Base-by-base conservation (phyloP, 1,140 invertebrate genomes). In the Stenopsyche tienmushanensis region DNA sequence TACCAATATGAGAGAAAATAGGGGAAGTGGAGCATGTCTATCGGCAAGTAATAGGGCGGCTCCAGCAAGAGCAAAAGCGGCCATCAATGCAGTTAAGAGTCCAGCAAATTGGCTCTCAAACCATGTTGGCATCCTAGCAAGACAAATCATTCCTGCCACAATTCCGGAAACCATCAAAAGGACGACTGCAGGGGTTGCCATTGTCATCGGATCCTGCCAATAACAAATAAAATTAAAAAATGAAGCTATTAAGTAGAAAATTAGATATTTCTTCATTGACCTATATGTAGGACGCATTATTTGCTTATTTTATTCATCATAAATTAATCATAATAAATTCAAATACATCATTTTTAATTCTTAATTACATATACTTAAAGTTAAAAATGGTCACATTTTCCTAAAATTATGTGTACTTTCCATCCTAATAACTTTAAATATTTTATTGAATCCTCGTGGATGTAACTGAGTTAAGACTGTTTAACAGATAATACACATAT, bases 1-100 rank as follows among this genome's bases (percentile, higher is more conserved):
- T 72, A 85, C 83, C 74, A 89, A 71, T 70, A 89, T 80, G 0
- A 88, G 75, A 3, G 86, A 84, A 69, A 87, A 88, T 21, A 89
- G 78, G 1, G 86, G 84, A 55, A 88, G 72, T 0, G 85, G 83
- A 1, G 86, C 85, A 62, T 84, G 80, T 44, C 81, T 73, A 7
- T 80, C 81, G 0, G 80, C 83, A 67, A 84, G 76, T 26, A 82
- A 71, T 0, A 80, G 62, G 0, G 82, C 82, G 1, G 79, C 80
- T 13, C 77, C 77, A 0, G 82, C 78, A 0, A 84, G 75, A 2
- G 75, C 73, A 2, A 75, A 66, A 0, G 80, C 81, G 3, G 84
- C 80, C 26, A 82, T 71, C 3, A 85, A 62, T 0, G 83, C 83
- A 0, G 83, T 81, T 0, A 78, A 71, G 17, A 84, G 67, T 1